Conservation (phyloP, 2,888 invertebrate species). For the Torymus tubicola region DNA sequence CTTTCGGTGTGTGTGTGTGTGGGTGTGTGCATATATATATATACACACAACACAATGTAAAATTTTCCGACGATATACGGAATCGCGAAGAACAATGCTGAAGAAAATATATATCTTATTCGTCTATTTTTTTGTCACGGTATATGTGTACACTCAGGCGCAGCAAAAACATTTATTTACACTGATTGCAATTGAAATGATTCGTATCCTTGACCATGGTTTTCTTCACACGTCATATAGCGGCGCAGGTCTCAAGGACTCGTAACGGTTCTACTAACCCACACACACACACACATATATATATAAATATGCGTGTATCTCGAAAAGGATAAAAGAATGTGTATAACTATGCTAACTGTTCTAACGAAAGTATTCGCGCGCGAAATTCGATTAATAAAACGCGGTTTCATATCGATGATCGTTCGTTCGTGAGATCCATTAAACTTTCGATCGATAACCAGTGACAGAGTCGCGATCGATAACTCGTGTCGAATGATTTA, state of each 20-base stretch:
- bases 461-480: slow-evolving; percentile 29
- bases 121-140: neutral
- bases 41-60: too few species aligned
- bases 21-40: too few species aligned
- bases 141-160: neutral
- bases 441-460: slow-evolving; percentile 13
- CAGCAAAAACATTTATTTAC: slow-evolving; percentile 24
- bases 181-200: slow-evolving; percentile 37
- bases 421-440: slow-evolving; percentile 7
- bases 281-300: too few species aligned
- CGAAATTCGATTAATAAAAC: neutral
- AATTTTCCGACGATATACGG: too few species aligned
- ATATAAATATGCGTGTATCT: too few species aligned
- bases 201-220: slow-evolving; percentile 30
- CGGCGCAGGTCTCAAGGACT: slow-evolving; percentile 31
- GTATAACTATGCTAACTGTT: too few species aligned
- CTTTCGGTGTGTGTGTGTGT: too few species aligned
- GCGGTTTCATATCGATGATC: neutral
- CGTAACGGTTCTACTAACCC: slow-evolving; percentile 34
- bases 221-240: slow-evolving; percentile 17
- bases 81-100: too few species aligned
- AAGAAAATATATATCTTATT: too few species aligned
- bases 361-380: too few species aligned
- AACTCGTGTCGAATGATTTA: slow-evolving; percentile 34
- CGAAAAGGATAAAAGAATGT: too few species aligned